Conservation (phyloP, 2,888 invertebrate genomes). For the Rotaria sp. region DNA sequence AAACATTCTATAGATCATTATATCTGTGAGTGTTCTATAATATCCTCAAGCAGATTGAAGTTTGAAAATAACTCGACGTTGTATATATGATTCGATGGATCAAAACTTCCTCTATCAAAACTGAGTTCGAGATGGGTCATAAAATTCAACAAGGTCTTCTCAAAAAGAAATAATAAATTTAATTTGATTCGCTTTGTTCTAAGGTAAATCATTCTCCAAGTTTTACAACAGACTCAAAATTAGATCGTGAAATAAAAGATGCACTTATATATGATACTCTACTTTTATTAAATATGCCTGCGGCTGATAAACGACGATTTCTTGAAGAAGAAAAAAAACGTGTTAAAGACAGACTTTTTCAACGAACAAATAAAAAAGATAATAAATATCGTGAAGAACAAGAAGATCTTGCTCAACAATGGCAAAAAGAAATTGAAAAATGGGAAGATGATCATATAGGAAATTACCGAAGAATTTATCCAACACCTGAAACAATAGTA, state of each 20-base stretch:
- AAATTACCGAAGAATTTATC: slow-evolving; percentile 55
- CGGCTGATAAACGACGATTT: slow-evolving; percentile 50
- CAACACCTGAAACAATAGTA: slow-evolving; percentile 46
- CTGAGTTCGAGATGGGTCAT: too few species aligned
- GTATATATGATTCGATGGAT: too few species aligned
- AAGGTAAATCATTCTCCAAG: slow-evolving; percentile 85
- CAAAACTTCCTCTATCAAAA: too few species aligned
- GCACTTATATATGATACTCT: slow-evolving; percentile 60
- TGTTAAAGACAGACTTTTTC: slow-evolving; percentile 53
- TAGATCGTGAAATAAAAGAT: slow-evolving; percentile 79
- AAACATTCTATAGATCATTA: too few species aligned
- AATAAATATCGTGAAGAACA: slow-evolving; percentile 49
- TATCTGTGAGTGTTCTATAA: too few species aligned
- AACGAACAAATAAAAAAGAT: slow-evolving; percentile 47
- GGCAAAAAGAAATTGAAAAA: slow-evolving; percentile 49
- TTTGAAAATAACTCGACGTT: too few species aligned
- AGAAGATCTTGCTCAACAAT: slow-evolving; percentile 52
- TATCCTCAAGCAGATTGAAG: too few species aligned
- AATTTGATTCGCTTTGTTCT: slow-evolving; percentile 39
- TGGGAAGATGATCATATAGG: slow-evolving; percentile 54
- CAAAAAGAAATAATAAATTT: too few species aligned
- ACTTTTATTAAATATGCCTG: slow-evolving; percentile 54
- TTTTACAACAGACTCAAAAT: slow-evolving; percentile 76
- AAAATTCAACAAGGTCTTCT: too few species aligned
- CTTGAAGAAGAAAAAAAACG: slow-evolving; percentile 52